phyloP scores from a whole-genome alignment of 2,888 invertebrate species.

The Salpingus planirostris region DNA sequence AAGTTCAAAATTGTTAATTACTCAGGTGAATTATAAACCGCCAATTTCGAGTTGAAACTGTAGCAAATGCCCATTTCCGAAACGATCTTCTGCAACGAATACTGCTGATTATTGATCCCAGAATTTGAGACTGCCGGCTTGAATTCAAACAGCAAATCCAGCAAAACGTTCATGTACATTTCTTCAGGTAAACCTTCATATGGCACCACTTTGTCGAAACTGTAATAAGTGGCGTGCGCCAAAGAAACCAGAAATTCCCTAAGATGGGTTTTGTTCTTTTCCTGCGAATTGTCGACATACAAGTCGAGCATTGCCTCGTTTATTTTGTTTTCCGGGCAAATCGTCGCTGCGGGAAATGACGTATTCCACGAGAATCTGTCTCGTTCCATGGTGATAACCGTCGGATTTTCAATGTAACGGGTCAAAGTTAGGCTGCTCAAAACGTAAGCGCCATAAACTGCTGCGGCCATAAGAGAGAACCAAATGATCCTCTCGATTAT shows the following conservation, averaged over 20 bases:
- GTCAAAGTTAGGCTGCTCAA: conserved; percentile 51
- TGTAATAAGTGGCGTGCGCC: conserved; percentile 51
- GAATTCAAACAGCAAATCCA: conserved; percentile 46
- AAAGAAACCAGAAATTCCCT: conserved; percentile 48
- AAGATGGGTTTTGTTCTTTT: conserved; percentile 45
- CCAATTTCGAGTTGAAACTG: conserved; percentile 56
- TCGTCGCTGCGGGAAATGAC: conserved; percentile 57
- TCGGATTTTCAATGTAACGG: conserved; percentile 61
- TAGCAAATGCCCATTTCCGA: conserved; percentile 66
- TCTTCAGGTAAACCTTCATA: conserved; percentile 48
- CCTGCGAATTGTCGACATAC: conserved; percentile 38
- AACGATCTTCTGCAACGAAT: conserved; percentile 48
- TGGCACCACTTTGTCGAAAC: conserved; percentile 48
- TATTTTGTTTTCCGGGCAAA: conserved; percentile 53
- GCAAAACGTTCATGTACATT: conserved; percentile 49
- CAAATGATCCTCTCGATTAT: conserved; percentile 30
- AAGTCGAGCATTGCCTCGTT: conserved; percentile 46
- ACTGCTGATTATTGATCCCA: conserved; percentile 24
- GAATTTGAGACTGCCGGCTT: conserved; percentile 43
- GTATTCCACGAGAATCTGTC: conserved; percentile 65
- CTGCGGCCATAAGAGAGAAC: conserved; percentile 25
- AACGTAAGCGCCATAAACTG: conserved; percentile 27
- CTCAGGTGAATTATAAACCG: conserved; percentile 50
- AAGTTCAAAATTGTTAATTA: conserved; percentile 38
- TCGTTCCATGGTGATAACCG: conserved; percentile 65